A percentile compares a stretch with the other conserved stretches of the same genome.
Evolutionary conservation across 2,797 vertebrate genomes (phyloP).

Genomic region (Sarcoramphus papa): DNA sequence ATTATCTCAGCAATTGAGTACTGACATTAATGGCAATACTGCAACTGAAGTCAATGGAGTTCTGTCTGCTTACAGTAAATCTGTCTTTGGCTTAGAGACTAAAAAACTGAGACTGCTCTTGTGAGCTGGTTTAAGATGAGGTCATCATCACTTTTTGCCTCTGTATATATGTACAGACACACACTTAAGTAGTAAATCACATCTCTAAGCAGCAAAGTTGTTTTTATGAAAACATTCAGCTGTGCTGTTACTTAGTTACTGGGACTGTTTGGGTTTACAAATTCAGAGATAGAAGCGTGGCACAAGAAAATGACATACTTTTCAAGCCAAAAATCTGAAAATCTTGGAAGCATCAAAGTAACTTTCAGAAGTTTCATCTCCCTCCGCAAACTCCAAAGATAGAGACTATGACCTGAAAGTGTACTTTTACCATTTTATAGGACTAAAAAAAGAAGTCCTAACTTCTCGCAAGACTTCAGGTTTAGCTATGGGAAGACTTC

Average conservation of each 20-base stretch:
- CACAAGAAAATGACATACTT: not conserved
- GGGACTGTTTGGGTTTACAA: conserved; percentile 21
- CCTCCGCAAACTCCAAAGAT: not conserved
- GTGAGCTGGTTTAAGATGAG: conserved; percentile 19
- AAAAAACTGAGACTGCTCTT: not conserved
- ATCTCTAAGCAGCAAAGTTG: conserved; percentile 46
- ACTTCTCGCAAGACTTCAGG: not conserved
- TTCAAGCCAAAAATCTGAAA: not conserved
- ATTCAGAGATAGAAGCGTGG: not conserved
- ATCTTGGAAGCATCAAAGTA: not conserved
- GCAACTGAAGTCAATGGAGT: not conserved
- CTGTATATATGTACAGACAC: not conserved
- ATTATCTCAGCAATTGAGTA: not conserved
- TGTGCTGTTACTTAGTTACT: conserved; percentile 43
- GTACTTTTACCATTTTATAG: not conserved
- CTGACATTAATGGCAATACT: not conserved
- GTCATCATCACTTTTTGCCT: conserved; percentile 50
- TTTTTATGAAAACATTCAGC: conserved; percentile 55
- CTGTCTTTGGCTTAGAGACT: not conserved
- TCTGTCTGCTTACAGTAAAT: not conserved
- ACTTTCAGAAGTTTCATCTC: not conserved
- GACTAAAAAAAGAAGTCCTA: not conserved
- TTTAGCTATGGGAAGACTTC: not conserved
- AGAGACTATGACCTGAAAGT: not conserved
- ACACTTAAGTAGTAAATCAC: conserved; percentile 40